These are phyloP conservation scores for Podargus strigoides DNA, from an alignment of 2,797 vertebrate species.

Conservation along the genomic window DNA sequence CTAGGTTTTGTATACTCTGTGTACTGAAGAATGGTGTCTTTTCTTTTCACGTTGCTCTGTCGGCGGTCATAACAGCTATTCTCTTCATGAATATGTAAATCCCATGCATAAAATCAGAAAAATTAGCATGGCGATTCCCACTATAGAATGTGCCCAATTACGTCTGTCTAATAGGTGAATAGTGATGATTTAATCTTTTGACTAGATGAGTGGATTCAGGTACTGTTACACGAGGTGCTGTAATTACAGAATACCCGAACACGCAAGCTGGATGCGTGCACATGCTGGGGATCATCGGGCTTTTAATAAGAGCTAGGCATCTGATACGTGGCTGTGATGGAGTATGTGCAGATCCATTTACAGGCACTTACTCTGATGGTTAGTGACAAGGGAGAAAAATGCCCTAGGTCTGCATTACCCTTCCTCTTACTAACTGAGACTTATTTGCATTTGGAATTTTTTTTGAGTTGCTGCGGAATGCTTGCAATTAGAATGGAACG, in stretches of 20 bases:
- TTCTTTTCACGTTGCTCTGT: slow-evolving; percentile 69
- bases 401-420: slow-evolving; percentile 51
- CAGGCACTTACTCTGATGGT: slow-evolving; percentile 16
- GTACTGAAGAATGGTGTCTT: slow-evolving; percentile 53
- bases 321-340: slow-evolving; percentile 42
- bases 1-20: slow-evolving; percentile 51
- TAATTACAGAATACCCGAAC: slow-evolving; percentile 56
- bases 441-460: slow-evolving; percentile 23
- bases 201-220: slow-evolving; percentile 25
- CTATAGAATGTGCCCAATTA: slow-evolving; percentile 44
- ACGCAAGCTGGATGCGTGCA: neutral
- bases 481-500: neutral
- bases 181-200: slow-evolving; percentile 65
- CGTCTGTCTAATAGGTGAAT: slow-evolving; percentile 54
- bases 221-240: slow-evolving; percentile 39
- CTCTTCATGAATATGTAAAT: slow-evolving; percentile 81
- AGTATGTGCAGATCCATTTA: slow-evolving; percentile 9
- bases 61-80: slow-evolving; percentile 70
- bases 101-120: slow-evolving; percentile 69
- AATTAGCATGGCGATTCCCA: slow-evolving; percentile 65
- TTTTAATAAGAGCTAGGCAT: slow-evolving; percentile 42
- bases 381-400: slow-evolving; percentile 50
- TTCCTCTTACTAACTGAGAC: slow-evolving; percentile 11
- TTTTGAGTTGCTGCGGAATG: neutral
- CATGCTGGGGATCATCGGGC: slow-evolving; percentile 11